Evolutionary conservation across 2,888 invertebrate genomes (phyloP).

Genomic region (Dasypolia templi): DNA sequence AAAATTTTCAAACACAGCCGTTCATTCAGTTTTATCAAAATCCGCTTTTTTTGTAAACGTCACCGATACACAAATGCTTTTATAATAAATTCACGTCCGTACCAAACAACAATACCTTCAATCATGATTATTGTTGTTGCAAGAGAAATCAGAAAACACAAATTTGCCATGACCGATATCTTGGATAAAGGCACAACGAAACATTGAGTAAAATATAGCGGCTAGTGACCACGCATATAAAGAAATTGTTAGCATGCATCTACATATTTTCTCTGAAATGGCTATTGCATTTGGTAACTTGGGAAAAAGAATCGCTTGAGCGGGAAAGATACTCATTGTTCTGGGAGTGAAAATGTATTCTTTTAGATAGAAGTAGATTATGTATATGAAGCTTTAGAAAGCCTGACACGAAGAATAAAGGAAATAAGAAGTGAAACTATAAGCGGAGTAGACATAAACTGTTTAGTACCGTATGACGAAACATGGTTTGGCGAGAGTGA

Average conservation of each 20-base stretch:
- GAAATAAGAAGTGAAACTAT: neutral
- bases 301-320: constrained; percentile 36
- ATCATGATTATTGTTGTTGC: too few species aligned
- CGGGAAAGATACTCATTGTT: constrained; percentile 34
- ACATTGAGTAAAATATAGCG: neutral
- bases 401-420: neutral
- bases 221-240: constrained; percentile 40
- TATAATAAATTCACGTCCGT: neutral
- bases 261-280: constrained; percentile 38
- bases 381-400: constrained; percentile 17
- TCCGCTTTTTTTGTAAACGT: neutral
- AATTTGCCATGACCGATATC: too few species aligned
- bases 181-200: neutral
- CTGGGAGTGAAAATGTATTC: constrained; percentile 40
- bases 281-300: constrained; percentile 57
- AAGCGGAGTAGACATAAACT: neutral
- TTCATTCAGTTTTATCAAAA: neutral
- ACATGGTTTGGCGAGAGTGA: constrained; percentile 29
- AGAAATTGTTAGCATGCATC: constrained; percentile 37
- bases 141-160: neutral
- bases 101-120: too few species aligned
- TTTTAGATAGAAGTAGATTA: constrained; percentile 31
- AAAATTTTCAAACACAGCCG: neutral
- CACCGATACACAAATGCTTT: neutral
- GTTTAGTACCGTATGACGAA: constrained; percentile 3